Conservation (phyloP, 2,113 vertebrate genomes). For the Zosterops lateralis region DNA sequence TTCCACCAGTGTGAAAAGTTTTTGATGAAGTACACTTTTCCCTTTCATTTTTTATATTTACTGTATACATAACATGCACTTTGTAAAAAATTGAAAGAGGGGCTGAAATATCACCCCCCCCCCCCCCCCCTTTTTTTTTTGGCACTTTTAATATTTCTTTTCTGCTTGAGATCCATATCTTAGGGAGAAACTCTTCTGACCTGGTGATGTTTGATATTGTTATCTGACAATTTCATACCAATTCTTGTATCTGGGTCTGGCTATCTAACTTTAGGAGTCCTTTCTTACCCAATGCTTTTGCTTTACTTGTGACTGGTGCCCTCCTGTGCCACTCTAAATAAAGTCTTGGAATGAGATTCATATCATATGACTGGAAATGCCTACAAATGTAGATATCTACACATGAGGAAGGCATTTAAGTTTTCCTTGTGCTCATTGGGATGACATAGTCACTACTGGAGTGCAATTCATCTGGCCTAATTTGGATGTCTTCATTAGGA, state of each 20-base stretch:
- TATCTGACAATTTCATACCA: neutral
- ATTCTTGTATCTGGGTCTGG: neutral
- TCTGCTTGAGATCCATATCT: neutral
- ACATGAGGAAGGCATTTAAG: neutral
- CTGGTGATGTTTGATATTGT: fast-evolving
- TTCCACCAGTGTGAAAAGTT: neutral
- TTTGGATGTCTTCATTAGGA: neutral
- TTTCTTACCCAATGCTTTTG: neutral
- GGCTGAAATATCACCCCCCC: neutral
- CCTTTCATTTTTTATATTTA: neutral
- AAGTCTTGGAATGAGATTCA: neutral
- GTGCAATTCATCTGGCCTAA: neutral
- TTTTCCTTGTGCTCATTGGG: neutral
- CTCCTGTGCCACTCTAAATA: neutral
- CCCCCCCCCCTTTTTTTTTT: fast-evolving
- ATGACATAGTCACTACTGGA: neutral
- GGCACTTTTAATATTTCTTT: neutral
- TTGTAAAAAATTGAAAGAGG: neutral
- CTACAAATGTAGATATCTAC: neutral
- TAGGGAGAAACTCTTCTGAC: neutral
- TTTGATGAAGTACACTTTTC: neutral
- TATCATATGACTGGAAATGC: neutral
- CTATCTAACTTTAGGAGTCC: neutral
- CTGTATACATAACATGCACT: fast-evolving
- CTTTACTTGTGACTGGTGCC: neutral